phyloP scores from a whole-genome alignment of 37 sponge, comb jelly and placozoan species.

The Halichondria panicea region DNA sequence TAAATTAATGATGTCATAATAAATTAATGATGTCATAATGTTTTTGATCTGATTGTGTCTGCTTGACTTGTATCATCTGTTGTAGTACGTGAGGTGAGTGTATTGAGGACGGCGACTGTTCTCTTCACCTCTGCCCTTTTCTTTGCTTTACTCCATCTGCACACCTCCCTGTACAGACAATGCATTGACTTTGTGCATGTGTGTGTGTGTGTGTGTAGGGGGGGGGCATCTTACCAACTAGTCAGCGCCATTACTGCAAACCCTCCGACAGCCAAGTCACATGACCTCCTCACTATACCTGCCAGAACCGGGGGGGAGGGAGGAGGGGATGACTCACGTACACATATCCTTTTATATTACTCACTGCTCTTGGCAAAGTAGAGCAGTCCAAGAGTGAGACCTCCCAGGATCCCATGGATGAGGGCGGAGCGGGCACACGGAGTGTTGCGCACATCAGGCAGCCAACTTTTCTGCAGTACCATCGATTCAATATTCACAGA shows the following conservation, averaged over 20 bases:
- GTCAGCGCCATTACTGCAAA: constrained; percentile 46
- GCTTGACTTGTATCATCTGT: not conserved
- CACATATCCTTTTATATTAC: not conserved
- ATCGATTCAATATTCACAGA: too few species aligned
- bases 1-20: not conserved
- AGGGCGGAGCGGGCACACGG: constrained; percentile 84
- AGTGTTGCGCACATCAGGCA: constrained; percentile 61
- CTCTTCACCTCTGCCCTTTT: constrained; percentile 46
- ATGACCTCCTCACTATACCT: constrained; percentile 75
- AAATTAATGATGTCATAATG: not conserved
- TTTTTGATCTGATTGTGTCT: not conserved
- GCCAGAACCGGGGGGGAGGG: not conserved
- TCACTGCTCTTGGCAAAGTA: constrained; percentile 67
- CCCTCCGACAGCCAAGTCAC: constrained; percentile 68
- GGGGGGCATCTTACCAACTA: constrained; percentile 60
- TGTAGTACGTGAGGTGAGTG: not conserved
- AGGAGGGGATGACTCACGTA: not conserved
- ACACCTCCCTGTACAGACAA: constrained; percentile 40
- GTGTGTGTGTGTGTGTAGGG: not conserved
- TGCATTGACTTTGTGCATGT: not conserved
- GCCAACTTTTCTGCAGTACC: constrained; percentile 81
- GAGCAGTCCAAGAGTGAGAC: constrained; percentile 42
- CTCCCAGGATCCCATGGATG: constrained; percentile 68
- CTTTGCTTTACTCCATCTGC: constrained; percentile 40
- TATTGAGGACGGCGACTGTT: constrained; percentile 41